Base-by-base conservation (phyloP, 2,113 vertebrate species). In the Callopanchax toddi region DNA sequence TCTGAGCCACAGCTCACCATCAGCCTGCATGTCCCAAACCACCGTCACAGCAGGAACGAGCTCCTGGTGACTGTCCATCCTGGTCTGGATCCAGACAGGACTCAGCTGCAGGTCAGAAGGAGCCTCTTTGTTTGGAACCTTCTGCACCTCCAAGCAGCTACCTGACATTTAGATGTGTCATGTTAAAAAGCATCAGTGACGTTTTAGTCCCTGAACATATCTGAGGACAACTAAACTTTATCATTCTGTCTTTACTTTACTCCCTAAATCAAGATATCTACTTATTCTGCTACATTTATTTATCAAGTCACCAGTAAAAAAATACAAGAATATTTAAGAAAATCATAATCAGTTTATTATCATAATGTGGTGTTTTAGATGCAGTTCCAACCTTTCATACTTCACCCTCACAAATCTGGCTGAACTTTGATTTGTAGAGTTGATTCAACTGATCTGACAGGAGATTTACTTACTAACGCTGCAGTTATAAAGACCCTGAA, bases 391-490 rank as follows among this genome's bases (percentile, higher is more conserved):
- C 29, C 12, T 1, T 37, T 37, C 11, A 37, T 3, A 2, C 10
- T 8, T 11, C 34, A 36, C 34, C 12, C 36, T 3, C 36, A 37
- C 36, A 11, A 37, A 37, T 9, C 36, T 32, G 29, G 29, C 29
- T 32, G 29, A 32, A 32, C 8, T 32, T 4, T 32, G n/a, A n/a
- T n/a, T n/a, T n/a, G n/a, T n/a, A n/a, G n/a, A n/a, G n/a, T n/a
- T n/a, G n/a, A n/a, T n/a, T n/a, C n/a, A n/a, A n/a, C n/a, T 32
- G 16, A 49, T 51, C 16, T 69, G 39, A 44, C 0, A 55, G 29
- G 49, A 25, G 36, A 45, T 3, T 67, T 63, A 90, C 90, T 90
- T 74, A 90, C 91, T 51, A 21, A 88, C 60, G 51, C 40, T 71
- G 62, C 86, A 93, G 21, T 54, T 18, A 3, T 42, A 7, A 66